Percentiles rank a stretch among this genome's conserved stretches.
Evolutionary conservation across 2,888 invertebrate genomes (phyloP).

Genomic region (Hirtodrosophila trivittata): DNA sequence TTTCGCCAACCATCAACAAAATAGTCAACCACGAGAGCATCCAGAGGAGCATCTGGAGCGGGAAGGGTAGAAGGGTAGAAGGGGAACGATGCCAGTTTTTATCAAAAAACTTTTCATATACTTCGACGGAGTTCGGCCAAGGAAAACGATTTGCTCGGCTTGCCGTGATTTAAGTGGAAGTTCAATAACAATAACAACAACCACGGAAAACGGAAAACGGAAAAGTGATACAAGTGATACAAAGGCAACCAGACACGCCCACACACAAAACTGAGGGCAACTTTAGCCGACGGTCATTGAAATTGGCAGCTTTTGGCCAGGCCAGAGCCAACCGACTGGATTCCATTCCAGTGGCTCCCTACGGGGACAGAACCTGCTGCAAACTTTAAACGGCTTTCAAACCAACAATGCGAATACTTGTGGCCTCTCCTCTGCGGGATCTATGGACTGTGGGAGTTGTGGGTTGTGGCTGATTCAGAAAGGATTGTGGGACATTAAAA

Average conservation of each 20-base stretch:
- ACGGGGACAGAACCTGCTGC: background rate
- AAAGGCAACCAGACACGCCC: constrained; percentile 25
- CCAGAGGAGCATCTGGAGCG: too few relatives aligned
- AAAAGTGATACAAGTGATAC: constrained; percentile 6
- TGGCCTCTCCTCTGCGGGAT: background rate
- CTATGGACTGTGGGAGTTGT: background rate
- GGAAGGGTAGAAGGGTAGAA: background rate
- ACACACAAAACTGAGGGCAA: background rate
- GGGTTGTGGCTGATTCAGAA: background rate
- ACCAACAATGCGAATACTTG: constrained; percentile 9
- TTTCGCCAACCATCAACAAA: background rate
- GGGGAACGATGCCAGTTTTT: background rate
- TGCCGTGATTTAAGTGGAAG: constrained; percentile 25
- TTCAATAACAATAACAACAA: constrained; percentile 20
- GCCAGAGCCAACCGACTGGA: background rate
- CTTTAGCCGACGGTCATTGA: constrained; percentile 25
- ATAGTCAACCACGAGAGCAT: background rate
- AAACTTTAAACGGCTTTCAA: constrained; percentile 10
- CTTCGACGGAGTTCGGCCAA: constrained; percentile 35
- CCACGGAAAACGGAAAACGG: constrained; percentile 1
- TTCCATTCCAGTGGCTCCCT: constrained; percentile 10
- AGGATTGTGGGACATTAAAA: constrained; percentile 7
- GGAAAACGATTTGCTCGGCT: constrained; percentile 35
- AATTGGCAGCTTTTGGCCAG: constrained; percentile 20
- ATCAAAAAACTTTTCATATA: constrained; percentile 11